Evolutionary conservation across 1,140 invertebrate genomes (phyloP).

Genomic region (Eueides isabella): DNA sequence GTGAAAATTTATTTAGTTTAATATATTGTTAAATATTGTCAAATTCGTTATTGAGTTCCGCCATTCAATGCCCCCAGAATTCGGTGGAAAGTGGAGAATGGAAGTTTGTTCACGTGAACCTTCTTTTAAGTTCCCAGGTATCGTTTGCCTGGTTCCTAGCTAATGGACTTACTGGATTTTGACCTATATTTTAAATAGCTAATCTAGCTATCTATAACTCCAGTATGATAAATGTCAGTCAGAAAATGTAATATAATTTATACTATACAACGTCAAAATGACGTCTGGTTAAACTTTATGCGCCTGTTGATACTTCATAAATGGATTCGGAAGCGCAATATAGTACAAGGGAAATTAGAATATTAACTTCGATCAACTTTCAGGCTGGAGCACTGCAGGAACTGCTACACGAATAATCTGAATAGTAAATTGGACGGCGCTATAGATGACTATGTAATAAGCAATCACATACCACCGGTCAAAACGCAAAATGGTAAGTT

Average conservation of each 20-base stretch:
- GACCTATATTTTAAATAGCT: no score
- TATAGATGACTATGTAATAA: slow-evolving; percentile 78
- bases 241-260: not conserved
- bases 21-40: no score
- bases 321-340: not conserved
- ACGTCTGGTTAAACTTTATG: not conserved
- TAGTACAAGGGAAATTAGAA: slow-evolving; percentile 11
- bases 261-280: not conserved
- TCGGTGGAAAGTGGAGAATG: no score
- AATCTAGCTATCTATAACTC: no score
- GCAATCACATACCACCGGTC: slow-evolving; percentile 72
- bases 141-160: no score
- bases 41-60: no score
- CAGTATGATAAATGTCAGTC: no score
- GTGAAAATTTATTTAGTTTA: no score
- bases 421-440: slow-evolving; percentile 74
- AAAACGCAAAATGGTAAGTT: slow-evolving; percentile 73
- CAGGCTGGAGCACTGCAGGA: slow-evolving; percentile 83
- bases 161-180: no score
- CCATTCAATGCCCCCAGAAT: no score
- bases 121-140: no score
- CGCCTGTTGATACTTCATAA: not conserved
- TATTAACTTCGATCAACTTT: slow-evolving; percentile 46
- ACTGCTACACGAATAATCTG: slow-evolving; percentile 83
- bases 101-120: no score